Percentiles rank a stretch among this genome's conserved stretches.
These are phyloP conservation scores for Anser cygnoides DNA, from an alignment of 2,113 vertebrate genomes.

Conservation along the genomic window DNA sequence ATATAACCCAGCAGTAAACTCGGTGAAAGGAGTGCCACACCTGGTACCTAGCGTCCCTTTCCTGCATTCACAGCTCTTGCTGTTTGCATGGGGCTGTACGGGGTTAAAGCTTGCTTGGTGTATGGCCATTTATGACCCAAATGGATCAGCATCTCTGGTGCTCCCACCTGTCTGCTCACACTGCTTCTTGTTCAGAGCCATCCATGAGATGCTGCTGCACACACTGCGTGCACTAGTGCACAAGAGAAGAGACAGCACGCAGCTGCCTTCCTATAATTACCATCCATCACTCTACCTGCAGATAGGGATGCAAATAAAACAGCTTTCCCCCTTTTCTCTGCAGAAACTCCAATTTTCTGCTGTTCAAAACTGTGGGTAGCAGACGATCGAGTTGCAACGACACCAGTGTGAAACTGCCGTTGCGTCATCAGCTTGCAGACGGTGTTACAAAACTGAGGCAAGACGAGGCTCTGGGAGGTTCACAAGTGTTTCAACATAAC, in stretches of 20 bases:
- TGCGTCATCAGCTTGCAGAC: conserved; percentile 53
- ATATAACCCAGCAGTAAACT: fast-evolving
- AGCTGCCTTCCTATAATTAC: not conserved
- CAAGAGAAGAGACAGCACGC: not conserved
- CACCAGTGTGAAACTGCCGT: conserved; percentile 19
- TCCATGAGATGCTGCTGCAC: not conserved
- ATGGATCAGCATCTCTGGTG: not conserved
- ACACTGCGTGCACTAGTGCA: not conserved
- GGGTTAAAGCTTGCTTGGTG: not conserved
- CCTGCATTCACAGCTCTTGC: not conserved
- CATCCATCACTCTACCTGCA: conserved; percentile 22
- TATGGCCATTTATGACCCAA: not conserved
- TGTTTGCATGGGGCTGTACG: not conserved
- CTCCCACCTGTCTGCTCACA: not conserved
- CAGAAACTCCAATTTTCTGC: conserved; percentile 21
- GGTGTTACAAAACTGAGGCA: conserved; percentile 52
- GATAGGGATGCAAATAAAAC: not conserved
- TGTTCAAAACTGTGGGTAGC: not conserved
- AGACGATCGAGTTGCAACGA: not conserved
- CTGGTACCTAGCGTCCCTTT: not conserved
- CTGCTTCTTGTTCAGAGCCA: not conserved
- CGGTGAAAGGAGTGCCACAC: not conserved
- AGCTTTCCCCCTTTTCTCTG: not conserved
- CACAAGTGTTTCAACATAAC: conserved; percentile 60
- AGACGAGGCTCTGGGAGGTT: conserved; percentile 29